Evolutionary conservation across 2,888 invertebrate species (phyloP).

Genomic region (Drosophila birchii): DNA sequence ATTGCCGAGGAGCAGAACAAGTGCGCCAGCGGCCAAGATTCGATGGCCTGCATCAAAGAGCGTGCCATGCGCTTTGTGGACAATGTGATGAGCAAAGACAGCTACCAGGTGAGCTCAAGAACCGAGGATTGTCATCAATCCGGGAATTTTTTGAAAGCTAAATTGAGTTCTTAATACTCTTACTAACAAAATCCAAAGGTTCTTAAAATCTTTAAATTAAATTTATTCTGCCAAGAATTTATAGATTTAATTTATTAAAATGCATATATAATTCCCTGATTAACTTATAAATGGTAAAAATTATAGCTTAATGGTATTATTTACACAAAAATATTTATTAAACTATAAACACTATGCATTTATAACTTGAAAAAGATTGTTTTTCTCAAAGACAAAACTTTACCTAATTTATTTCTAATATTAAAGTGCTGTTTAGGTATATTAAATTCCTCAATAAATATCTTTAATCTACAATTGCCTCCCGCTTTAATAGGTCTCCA

Average conservation of each 20-base stretch:
- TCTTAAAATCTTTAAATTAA: neutral
- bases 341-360: neutral
- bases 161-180: neutral
- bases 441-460: neutral
- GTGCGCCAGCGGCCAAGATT: conserved; percentile 91
- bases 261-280: neutral
- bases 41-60: conserved; percentile 92
- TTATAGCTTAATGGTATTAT: no score
- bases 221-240: neutral
- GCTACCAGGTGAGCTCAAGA: conserved; percentile 88
- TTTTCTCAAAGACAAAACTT: no score
- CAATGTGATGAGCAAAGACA: conserved; percentile 91
- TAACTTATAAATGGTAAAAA: neutral
- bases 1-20: conserved; percentile 91
- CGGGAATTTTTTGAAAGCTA: no score
- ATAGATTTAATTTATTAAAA: neutral
- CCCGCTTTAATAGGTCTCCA: conserved; percentile 87
- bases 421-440: neutral
- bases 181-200: no score
- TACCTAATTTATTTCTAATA: no score
- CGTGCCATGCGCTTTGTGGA: conserved; percentile 92
- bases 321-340: neutral
- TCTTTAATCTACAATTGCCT: neutral
- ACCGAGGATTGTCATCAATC: neutral
- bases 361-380: neutral